Evolutionary conservation across 2,888 invertebrate species (phyloP), one percentile per base, ranked within the genome.

Genomic region (Meandrusa payeni): DNA sequence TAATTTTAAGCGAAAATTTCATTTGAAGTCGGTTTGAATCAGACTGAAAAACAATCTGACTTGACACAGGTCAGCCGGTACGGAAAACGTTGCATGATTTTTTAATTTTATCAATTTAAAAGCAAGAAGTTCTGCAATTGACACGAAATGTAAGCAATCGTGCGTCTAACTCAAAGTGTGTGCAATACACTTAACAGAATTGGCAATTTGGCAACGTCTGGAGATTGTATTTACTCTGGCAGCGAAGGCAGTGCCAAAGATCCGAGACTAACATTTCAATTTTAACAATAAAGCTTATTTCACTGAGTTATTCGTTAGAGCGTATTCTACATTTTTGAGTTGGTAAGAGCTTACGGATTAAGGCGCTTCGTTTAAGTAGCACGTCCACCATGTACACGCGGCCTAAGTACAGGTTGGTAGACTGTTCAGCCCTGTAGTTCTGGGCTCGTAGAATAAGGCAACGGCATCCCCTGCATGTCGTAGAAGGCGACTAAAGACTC

Each of bases 121-220:
- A 20, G 9, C 10, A n/a, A 26, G 9, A 26, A 34, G 7, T n/a
- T 24, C 15, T 55, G 57, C 51, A 64, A 55, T 69, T 61, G 54
- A 57, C 55, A 55, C 50, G 55, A 62, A n/a, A 64, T 61, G 27
- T 61, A 59, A 52, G 50, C 55, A 52, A 52, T 48, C 47, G 55
- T 55, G 54, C 55, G 58, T 54, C 54, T 53, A 50, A 55, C 54
- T 41, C 38, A 32, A 54, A 60, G 61, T 69, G 71, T 68, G 64
- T 61, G 68, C 58, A 61, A 51, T 55, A 64, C 73, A 79, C 81
- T 82, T 68, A 65, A 55, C 54, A 42, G 65, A 67, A 82, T 82
- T 82, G 81, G 63, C 77, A 74, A 79, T 82, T 82, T 79, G 79
- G 80, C 78, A 72, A 56, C 57, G 52, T 43, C 41, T 46, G 49